These are phyloP conservation scores for Heliothis virescens DNA, from an alignment of 1,140 invertebrate species.

Conservation along the genomic window DNA sequence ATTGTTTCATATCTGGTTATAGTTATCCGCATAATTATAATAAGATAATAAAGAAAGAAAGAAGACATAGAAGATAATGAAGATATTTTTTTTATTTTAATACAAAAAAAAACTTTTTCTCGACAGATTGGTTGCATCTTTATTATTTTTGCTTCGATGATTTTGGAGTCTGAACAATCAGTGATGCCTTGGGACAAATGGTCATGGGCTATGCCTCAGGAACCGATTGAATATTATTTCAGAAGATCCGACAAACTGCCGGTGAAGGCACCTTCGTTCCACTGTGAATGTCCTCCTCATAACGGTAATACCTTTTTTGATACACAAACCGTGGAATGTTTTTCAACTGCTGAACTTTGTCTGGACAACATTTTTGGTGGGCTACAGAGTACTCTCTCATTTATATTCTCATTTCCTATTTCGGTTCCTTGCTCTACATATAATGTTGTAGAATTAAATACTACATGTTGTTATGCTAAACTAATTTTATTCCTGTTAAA, in stretches of 20 bases:
- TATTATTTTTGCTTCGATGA: background rate
- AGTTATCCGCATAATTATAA: too few species aligned
- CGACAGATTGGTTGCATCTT: conserved; percentile 22
- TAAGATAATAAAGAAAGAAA: too few species aligned
- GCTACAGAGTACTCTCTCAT: too few species aligned
- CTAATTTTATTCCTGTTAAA: too few species aligned
- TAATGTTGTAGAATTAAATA: too few species aligned
- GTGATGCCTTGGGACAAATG: conserved; percentile 58
- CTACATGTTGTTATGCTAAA: too few species aligned
- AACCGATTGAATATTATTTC: conserved; percentile 56
- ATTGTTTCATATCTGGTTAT: too few species aligned
- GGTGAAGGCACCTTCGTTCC: conserved; percentile 50
- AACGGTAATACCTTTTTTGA: conserved; percentile 57
- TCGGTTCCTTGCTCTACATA: too few species aligned
- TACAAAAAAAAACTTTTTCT: background rate
- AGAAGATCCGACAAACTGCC: conserved; percentile 55
- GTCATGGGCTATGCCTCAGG: conserved; percentile 55
- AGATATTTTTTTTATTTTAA: background rate
- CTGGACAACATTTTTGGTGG: too few species aligned
- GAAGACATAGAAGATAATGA: background rate
- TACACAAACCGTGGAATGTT: too few species aligned
- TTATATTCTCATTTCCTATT: too few species aligned
- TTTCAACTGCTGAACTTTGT: too few species aligned
- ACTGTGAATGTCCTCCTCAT: conserved; percentile 66
- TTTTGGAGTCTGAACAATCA: background rate